Percentiles rank a stretch among this genome's conserved stretches.
These are phyloP conservation scores for Empis livida DNA, from an alignment of 2,888 invertebrate genomes.

Conservation along the genomic window DNA sequence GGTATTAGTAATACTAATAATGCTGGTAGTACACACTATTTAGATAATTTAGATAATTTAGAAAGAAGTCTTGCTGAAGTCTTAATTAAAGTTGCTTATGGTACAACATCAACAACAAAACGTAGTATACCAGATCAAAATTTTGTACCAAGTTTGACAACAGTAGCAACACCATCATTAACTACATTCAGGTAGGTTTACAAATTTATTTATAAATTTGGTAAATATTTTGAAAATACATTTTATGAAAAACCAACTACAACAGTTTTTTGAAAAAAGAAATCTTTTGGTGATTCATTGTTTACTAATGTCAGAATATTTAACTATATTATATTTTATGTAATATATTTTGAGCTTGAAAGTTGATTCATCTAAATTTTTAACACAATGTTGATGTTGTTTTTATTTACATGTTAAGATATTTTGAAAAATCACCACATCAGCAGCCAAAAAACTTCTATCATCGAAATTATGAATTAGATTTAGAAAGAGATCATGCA, in stretches of 20 bases:
- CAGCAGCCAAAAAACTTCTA: conserved; percentile 30
- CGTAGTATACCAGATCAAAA: conserved; percentile 50
- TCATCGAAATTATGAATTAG: conserved; percentile 47
- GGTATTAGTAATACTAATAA: conserved; percentile 9
- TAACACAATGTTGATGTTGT: not conserved
- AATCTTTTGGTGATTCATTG: too few relatives aligned
- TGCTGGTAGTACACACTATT: conserved; percentile 29
- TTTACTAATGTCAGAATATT: too few relatives aligned
- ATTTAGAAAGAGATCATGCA: conserved; percentile 59
- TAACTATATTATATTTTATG: too few relatives aligned
- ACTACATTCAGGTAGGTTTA: conserved; percentile 39
- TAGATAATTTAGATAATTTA: conserved; percentile 45
- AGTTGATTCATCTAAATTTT: not conserved
- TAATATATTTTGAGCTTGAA: not conserved
- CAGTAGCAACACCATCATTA: conserved; percentile 47
- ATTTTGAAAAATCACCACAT: conserved; percentile 26
- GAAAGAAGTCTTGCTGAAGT: conserved; percentile 55
- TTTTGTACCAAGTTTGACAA: conserved; percentile 46
- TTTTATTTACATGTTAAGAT: conserved; percentile 16
- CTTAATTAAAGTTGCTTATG: conserved; percentile 55
- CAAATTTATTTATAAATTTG: conserved; percentile 1
- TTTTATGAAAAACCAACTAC: too few relatives aligned
- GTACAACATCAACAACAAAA: conserved; percentile 50
- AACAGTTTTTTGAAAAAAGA: too few relatives aligned
- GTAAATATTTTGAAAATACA: not conserved